Base-by-base conservation (phyloP, 2,113 vertebrate species). In the Pagrus major region DNA sequence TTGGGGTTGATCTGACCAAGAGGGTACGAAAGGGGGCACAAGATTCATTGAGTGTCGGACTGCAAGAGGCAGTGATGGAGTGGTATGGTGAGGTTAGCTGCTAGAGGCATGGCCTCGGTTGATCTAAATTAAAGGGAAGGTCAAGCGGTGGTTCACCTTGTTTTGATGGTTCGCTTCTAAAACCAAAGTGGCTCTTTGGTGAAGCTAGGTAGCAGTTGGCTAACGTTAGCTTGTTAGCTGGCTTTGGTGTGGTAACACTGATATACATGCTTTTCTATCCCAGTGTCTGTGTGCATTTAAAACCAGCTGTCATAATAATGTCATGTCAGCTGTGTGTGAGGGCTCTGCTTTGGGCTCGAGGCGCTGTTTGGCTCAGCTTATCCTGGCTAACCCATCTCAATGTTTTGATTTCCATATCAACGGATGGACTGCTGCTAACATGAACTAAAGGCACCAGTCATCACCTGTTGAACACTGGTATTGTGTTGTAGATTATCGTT, bases 1-100 rank as follows among this genome's bases (percentile, higher is more conserved):
- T 80, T 73, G 80, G 87, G 90, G 67, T 82, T 88, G 76, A 76
- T 80, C 56, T 91, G 85, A 85, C 86, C 86, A 81, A 69, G 71
- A 64, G 84, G 87, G 76, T 86, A 46, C 63, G 51, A 83, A 59
- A 64, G 25, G 49, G 64, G 83, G 61, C 44, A 84, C 20, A 42
- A 8, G 60, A 80, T 75, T 67, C 73, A 76, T 80, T 55, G 54
- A 76, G 71, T 67, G 80, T 75, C 21, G 33, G 39, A 2, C 56
- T 6, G 41, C 23, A 11, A 21, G 35, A 31, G 59, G 55, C 31
- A 12, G 66, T 20, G 23, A 47, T 59, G 35, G 51, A 41, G 79
- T 39, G 61, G 27, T 58, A 11, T 33, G 14, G 20, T 44, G 69
- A 72, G 70, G 52, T 37, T 66, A 46, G 64, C 46, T n/a, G 59